Conservation (phyloP, 2,113 vertebrate genomes). For the Thermophis baileyi region DNA sequence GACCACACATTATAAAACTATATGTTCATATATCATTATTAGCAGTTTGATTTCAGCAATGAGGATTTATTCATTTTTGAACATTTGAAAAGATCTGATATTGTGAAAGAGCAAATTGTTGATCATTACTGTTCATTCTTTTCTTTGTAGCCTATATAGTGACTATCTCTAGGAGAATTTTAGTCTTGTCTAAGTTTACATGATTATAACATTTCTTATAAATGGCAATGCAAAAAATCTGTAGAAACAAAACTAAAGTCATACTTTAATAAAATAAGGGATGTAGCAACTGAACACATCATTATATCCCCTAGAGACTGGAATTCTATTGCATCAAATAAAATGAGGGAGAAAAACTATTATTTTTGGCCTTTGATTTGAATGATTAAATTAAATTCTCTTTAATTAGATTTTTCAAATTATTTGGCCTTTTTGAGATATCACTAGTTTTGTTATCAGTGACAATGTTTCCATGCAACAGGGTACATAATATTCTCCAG, state of each 20-base stretch:
- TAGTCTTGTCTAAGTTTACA: slow-evolving; percentile 71
- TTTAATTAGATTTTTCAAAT: slow-evolving; percentile 43
- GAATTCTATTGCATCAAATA: slow-evolving; percentile 62
- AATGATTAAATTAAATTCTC: slow-evolving; percentile 61
- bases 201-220: slow-evolving; percentile 77
- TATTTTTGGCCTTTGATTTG: slow-evolving; percentile 64
- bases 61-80: slow-evolving; percentile 32
- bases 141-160: slow-evolving; percentile 45
- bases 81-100: slow-evolving; percentile 20
- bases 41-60: slow-evolving; percentile 45
- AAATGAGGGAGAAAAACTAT: slow-evolving; percentile 17
- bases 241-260: slow-evolving; percentile 72
- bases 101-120: slow-evolving; percentile 35
- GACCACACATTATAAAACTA: slow-evolving; percentile 35
- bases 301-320: slow-evolving; percentile 72
- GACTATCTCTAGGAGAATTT: slow-evolving; percentile 38
- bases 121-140: slow-evolving; percentile 40
- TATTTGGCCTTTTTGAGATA: neutral
- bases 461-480: neutral
- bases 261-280: slow-evolving; percentile 72
- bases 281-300: slow-evolving; percentile 72
- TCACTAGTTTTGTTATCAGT: neutral
- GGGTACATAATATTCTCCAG: slow-evolving; percentile 19
- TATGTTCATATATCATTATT: slow-evolving; percentile 24
- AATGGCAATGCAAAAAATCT: slow-evolving; percentile 64